A percentile compares a stretch with the other conserved stretches of the same genome.
Evolutionary conservation across 1,140 invertebrate genomes (phyloP).

Genomic region (Drosophila takahashii): DNA sequence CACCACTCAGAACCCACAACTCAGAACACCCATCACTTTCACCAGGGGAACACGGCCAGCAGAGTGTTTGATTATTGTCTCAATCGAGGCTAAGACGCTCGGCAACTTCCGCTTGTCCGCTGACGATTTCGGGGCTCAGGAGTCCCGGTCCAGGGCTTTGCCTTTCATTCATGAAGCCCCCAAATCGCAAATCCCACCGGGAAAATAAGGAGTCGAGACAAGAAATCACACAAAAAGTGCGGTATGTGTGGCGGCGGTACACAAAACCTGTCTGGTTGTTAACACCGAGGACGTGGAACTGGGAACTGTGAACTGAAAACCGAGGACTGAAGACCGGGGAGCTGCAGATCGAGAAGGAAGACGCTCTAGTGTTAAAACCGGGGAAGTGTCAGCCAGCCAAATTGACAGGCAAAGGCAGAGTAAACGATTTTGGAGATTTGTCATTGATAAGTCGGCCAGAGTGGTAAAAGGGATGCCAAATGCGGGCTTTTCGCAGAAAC

Average conservation of each 20-base stretch:
- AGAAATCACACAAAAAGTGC: conserved; percentile 57
- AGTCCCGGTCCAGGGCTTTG: conserved; percentile 37
- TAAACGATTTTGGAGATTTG: conserved; percentile 83
- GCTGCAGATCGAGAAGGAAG: conserved; percentile 9
- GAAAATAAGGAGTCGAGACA: conserved; percentile 69
- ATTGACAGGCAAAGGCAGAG: conserved; percentile 78
- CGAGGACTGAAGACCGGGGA: not conserved
- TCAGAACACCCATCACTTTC: conserved; percentile 19
- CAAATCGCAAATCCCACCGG: conserved; percentile 74
- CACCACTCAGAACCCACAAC: not conserved
- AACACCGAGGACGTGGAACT: conserved; percentile 45
- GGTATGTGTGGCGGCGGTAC: conserved; percentile 57
- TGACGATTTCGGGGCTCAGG: conserved; percentile 37
- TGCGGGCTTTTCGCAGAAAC: conserved; percentile 72
- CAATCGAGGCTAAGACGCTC: conserved; percentile 61
- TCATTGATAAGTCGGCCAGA: conserved; percentile 81
- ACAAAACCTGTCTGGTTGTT: conserved; percentile 65
- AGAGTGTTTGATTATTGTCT: conserved; percentile 64
- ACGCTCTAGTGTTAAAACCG: conserved; percentile 49
- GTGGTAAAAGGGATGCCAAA: conserved; percentile 67
- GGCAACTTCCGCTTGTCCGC: conserved; percentile 71
- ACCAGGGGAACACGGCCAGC: conserved; percentile 21
- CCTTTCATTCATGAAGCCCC: conserved; percentile 73
- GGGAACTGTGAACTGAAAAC: conserved; percentile 1
- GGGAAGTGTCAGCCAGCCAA: conserved; percentile 78